These are phyloP conservation scores for Tachycineta bicolor DNA, from an alignment of 2,113 vertebrate genomes.

Conservation along the genomic window DNA sequence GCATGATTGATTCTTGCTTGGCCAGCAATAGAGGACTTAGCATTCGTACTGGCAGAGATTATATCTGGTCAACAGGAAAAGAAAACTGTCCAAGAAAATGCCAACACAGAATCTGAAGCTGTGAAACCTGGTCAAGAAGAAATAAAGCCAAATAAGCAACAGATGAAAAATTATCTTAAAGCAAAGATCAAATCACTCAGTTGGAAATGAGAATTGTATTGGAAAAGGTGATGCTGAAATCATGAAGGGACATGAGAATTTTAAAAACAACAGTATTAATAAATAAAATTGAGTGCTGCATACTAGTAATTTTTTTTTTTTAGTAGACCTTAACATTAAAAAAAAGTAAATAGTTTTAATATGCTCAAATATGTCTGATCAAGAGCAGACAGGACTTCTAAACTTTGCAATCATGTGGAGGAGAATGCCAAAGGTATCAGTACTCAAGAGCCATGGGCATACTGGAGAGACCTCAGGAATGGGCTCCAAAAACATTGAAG, in stretches of 20 bases:
- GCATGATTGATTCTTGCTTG: slow-evolving; percentile 49
- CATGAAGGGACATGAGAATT: background rate
- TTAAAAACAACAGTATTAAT: background rate
- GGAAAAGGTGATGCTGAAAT: background rate
- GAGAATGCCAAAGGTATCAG: background rate
- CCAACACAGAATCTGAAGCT: slow-evolving; percentile 61
- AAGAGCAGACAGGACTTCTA: background rate
- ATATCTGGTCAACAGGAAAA: slow-evolving; percentile 62
- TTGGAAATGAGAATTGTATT: background rate
- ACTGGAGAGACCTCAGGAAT: background rate
- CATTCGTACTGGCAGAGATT: slow-evolving; percentile 53
- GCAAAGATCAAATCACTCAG: slow-evolving; percentile 33
- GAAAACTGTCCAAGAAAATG: slow-evolving; percentile 64
- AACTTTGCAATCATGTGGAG: background rate
- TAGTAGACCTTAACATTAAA: background rate
- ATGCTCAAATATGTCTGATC: background rate
- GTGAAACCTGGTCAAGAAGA: slow-evolving; percentile 64
- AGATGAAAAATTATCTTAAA: slow-evolving; percentile 65
- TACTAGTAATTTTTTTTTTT: background rate
- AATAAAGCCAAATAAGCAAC: slow-evolving; percentile 66
- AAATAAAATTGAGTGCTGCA: background rate
- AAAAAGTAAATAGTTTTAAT: background rate
- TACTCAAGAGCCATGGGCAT: background rate
- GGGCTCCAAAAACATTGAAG: background rate
- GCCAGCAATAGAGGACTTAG: slow-evolving; percentile 11